Evolutionary conservation across 2,888 invertebrate genomes (phyloP), one percentile per base, ranked within the genome.

Genomic region (Ditula angustiorana): DNA sequence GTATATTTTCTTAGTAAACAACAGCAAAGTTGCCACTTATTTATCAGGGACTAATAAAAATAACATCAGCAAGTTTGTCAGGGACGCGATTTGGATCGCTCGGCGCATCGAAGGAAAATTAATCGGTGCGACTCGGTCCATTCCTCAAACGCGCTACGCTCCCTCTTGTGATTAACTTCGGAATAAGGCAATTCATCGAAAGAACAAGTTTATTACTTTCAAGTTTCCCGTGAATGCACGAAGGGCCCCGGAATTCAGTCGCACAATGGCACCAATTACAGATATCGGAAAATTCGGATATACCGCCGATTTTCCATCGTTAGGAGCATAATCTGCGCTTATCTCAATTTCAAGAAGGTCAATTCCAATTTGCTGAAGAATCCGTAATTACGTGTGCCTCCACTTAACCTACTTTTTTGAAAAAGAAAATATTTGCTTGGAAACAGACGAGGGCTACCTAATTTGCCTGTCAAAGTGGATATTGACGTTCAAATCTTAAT

Each of bases 161-260:
- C 73, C 77, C 75, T 79, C 75, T 76, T 75, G 76, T 81, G 83
- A 88, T 87, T 88, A 87, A 88, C 85, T 88, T 82, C 75, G 75
- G 81, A 81, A 85, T 83, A 84, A 85, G 78, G 80, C 83, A 82
- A 87, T 88, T 86, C 83, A 85, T 83, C 79, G 80, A 81, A 84
- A 81, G 83, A 83, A 86, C 86, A 87, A 88, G 82, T 88, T 88
- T 86, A 87, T 87, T 86, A 84, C 86, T 85, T 82, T 82, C 81
- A 83, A 85, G 78, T 86, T 85, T 76, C 73, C 75, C 74, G 72
- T 81, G 79, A 82, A 83, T 78, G 75, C 75, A 78, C 77, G 76
- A 64, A 83, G 81, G 41, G 80, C 80, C 77, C 74, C 75, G 70
- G 74, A 78, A 80, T 81, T 80, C 76, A 78, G 72, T 73, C 72